A percentile compares a stretch with the other conserved stretches of the same genome.
Evolutionary conservation across 2,113 vertebrate genomes (phyloP).

Genomic region (Syrrhaptes paradoxus): DNA sequence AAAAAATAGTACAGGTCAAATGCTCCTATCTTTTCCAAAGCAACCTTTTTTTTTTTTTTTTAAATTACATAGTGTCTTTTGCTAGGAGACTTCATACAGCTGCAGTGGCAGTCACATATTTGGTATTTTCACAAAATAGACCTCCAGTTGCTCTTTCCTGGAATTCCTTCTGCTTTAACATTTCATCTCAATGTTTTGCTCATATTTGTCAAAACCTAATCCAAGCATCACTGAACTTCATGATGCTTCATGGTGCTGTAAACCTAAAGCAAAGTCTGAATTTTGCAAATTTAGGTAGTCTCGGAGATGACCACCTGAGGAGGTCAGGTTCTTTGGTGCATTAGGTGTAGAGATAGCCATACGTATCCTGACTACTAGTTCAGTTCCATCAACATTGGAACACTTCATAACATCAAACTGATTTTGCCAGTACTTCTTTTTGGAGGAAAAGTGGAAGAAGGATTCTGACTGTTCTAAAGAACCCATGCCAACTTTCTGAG

Average conservation of each 20-base stretch:
- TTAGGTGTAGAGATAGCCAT: neutral
- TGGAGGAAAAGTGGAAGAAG: neutral
- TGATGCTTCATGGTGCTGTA: neutral
- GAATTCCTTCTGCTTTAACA: neutral
- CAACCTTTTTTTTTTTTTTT: neutral
- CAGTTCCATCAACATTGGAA: neutral
- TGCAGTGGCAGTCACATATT: neutral
- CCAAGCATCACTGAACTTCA: neutral
- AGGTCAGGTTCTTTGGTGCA: neutral
- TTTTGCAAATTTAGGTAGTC: neutral
- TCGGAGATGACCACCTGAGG: neutral
- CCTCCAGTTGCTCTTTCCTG: neutral
- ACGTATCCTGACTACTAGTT: neutral
- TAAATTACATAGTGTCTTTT: neutral
- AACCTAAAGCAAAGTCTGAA: neutral
- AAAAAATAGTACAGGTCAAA: neutral
- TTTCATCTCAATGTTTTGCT: neutral
- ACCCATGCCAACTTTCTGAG: neutral
- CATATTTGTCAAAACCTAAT: neutral
- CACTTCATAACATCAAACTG: neutral
- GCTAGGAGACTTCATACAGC: neutral
- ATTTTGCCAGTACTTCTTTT: neutral
- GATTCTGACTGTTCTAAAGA: neutral
- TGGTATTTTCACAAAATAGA: neutral
- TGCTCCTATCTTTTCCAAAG: neutral